Conservation (phyloP, 2,113 vertebrate genomes). For the Sus scrofa region T2T-Sscrofa CM000830.6:93254001-93254500, state of each 20-base stretch:
- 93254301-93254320: background rate
- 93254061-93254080: too few species aligned
- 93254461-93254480: background rate
- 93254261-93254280: background rate
- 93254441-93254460: background rate
- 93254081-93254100: background rate
- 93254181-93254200: background rate
- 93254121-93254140: background rate
- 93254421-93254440: background rate
- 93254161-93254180: background rate
- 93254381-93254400: background rate
- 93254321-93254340: background rate
- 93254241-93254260: background rate
- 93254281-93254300: background rate
- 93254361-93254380: background rate
- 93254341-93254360: background rate
- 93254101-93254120: background rate
- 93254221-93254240: background rate
- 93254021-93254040: too few species aligned
- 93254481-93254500: background rate
- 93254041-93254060: too few species aligned
- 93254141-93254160: slow-evolving; percentile 26
- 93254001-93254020: too few species aligned
- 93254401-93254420: background rate
- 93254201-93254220: slow-evolving; percentile 9